Evolutionary conservation across 1,140 invertebrate species (phyloP), one percentile per base, ranked within the genome.

Genomic region (Cydia strobilella): DNA sequence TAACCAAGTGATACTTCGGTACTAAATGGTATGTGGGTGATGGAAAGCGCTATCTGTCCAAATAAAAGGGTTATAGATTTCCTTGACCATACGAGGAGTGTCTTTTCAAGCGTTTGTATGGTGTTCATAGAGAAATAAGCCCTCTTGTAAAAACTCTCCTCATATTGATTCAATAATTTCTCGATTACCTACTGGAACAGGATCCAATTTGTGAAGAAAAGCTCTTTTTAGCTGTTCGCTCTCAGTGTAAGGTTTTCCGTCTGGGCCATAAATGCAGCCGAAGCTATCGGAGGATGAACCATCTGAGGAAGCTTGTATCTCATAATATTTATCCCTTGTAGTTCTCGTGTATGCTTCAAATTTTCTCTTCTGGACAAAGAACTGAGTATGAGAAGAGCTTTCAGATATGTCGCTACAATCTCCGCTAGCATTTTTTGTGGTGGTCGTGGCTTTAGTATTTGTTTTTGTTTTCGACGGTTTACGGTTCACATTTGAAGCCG

Each of bases 11-110:
- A 69, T 35, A 69, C 65, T 42, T 69, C 18, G 51, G 65, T 35
- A 35, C 27, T 66, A 35, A 83, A 85, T 80, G 86, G 76, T 83
- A 90, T 84, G 83, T 89, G 77, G 88, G 84, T 75, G 78, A 84
- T 79, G 80, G 89, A 91, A 90, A 91, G 88, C 76, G 69, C 20
- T 54, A 23, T 84, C 74, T 77, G 74, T 80, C 80, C 80, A 80
- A 84, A 81, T 81, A 84, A 75, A 84, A 85, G 83, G 82, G 85
- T 78, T 77, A 76, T 76, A 76, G 78, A 77, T 75, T 75, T 78
- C 79, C 78, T 75, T 82, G 27, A 31, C 25, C 51, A 39, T 62
- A 74, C n/a, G n/a, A n/a, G n/a, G n/a, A n/a, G n/a, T n/a, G n/a
- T n/a, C n/a, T n/a, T n/a, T n/a, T n/a, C n/a, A n/a, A n/a, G n/a